Evolutionary conservation across 1,140 invertebrate species (phyloP), one percentile per base, ranked within the genome.

Genomic region (Apis laboriosa): DNA sequence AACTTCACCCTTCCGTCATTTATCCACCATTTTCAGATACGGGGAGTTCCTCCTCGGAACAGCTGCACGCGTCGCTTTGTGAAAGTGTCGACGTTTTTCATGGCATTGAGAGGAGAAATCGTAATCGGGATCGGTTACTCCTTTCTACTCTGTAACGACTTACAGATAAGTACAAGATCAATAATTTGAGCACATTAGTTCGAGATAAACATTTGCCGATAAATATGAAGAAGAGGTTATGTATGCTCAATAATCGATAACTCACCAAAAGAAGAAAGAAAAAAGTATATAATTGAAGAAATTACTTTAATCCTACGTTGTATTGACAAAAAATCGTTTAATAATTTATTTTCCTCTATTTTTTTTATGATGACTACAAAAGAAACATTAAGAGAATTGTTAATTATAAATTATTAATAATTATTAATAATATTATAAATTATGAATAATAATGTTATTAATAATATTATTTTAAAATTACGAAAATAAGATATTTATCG

Each of bases 81-180:
- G 86, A 88, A 88, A 88, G 86, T 87, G 83, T 87, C 86, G 86
- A 70, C 83, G 83, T 87, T 88, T 88, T 88, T 87, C 86, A 75
- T 83, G 83, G 68, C 86, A 81, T 75, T 74, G n/a, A 72, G 75
- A 84, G 73, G 86, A 87, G 86, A 88, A 88, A 88, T 88, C 86
- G 86, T 72, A 82, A 82, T 87, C 75, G 75, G 56, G 28, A 71
- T 80, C 61, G 34, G 53, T 84, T 79, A 79, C 63, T 74, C 61
- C 67, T 84, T 73, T 80, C 82, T 71, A 73, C 70, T 49, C 72
- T 66, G 53, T 73, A 63, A 55, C 34, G 19, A 17, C 28, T 21
- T 21, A 24, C 63, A 60, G 53, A 66, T 72, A 58, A 58, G 19
- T 58, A 58, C 21, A 73, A 28, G 61, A 75, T 66, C 53, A 67